phyloP scores from a whole-genome alignment of 2,797 vertebrate genomes.

The Chelon auratus region DNA sequence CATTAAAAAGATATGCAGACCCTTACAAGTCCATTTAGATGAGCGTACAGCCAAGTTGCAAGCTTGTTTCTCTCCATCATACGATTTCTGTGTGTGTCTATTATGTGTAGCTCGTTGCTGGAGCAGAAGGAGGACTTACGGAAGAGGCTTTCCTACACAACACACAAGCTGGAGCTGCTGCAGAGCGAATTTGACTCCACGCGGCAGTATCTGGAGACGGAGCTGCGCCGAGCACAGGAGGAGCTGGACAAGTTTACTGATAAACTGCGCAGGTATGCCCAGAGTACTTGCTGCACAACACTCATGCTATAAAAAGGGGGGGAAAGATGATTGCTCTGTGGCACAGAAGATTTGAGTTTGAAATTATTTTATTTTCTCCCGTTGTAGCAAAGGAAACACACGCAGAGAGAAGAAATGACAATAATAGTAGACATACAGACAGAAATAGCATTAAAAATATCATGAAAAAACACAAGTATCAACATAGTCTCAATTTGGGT shows the following conservation, averaged over 20 bases:
- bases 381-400: too few species aligned
- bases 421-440: too few species aligned
- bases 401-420: too few species aligned
- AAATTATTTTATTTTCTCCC: background rate
- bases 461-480: too few species aligned
- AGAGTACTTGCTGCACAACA: constrained; percentile 7
- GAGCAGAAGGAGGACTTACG: constrained; percentile 98
- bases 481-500: too few species aligned
- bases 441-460: too few species aligned
- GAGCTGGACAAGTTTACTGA: constrained; percentile 98
- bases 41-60: constrained; percentile 36
- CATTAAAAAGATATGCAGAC: constrained; percentile 53
- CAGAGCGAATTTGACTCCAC: constrained; percentile 97
- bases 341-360: background rate
- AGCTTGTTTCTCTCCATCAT: constrained; percentile 28
- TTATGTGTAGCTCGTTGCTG: constrained; percentile 89
- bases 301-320: background rate
- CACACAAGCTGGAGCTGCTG: constrained; percentile 96
- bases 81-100: constrained; percentile 40
- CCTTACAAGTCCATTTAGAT: constrained; percentile 35
- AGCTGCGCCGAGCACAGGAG: constrained; percentile 95
- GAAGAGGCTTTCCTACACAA: constrained; percentile 96
- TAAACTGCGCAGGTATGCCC: constrained; percentile 91
- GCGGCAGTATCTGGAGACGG: constrained; percentile 95
- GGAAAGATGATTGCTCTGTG: background rate